Base-by-base conservation (phyloP, 2,888 invertebrate species). In the Trilocha varians region DNA sequence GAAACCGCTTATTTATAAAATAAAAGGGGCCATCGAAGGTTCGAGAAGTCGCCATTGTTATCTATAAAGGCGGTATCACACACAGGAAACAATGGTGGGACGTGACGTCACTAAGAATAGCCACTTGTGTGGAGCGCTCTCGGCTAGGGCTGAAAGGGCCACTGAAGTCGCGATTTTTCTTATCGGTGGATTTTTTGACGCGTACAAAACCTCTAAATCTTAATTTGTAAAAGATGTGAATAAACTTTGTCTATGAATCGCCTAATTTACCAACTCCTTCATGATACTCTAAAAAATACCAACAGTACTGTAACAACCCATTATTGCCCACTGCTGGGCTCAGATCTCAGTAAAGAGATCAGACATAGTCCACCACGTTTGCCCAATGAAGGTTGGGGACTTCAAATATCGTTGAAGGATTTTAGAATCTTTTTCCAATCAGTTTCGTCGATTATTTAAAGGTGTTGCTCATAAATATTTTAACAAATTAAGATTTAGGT, bases 21-120 rank as follows among this genome's bases (percentile, higher is more conserved):
- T 25, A 25, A 25, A 25, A 25, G 25, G 11, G 25, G 25, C 25
- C 25, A 25, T 25, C 25, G 25, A 25, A 25, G 25, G 25, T 25
- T 25, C 25, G 25, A 25, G 25, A 25, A 25, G 25, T 25, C 25
- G 25, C 25, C 25, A 25, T 13, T 18, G 41, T 38, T 33, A 34
- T 38, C 35, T 42, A 38, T 35, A 42, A 42, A 39, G 36, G 33
- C 15, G 33, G 18, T 40, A 40, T 43, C 40, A 36, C 34, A 40
- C 34, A 16, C 35, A 33, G 34, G 18, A 43, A 36, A 43, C 43
- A 43, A 43, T 40, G 32, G 40, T 13, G 16, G 40, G 35, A 40
- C 40, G 40, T 40, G 40, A 25, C 35, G 40, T 25, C 25, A 40
- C 40, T 40, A 16, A 15, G 25, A 35, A 40, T 40, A 17, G 35